Base-by-base conservation (phyloP, 2,888 invertebrate species). In the Bombylius discolor region DNA sequence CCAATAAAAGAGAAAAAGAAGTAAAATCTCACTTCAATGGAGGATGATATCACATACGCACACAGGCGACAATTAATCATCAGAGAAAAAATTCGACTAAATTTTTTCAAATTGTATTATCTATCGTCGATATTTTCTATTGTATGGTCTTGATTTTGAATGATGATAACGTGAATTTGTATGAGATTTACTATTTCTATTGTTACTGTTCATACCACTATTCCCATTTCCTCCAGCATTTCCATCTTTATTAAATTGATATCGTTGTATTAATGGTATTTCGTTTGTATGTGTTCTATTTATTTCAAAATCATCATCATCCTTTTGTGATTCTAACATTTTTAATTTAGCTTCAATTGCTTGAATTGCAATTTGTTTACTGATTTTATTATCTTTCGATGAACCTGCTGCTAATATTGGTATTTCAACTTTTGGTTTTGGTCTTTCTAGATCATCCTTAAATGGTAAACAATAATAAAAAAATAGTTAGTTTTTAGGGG, bases 301-400 rank as follows among this genome's bases (percentile, higher is more conserved):
- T 6, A 89, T 78, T 56, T 85, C 84, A 64, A 89, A 81, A 66
- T 87, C 87, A 66, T 87, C 87, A 61, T 86, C 85, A 11, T 62
- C 58, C 1, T 80, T 79, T 60, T 79, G 81, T 5, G 72, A 71
- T 64, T 88, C 86, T 82, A 92, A 84, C 70, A 85, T 76, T 67
- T 87, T 89, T 1, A 93, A 74, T 71, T 93, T 92, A 0, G 89
- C 88, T 70, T 92, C 91, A 58, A 93, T 92, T 0, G 90, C 90
- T 67, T 87, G 87, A 62, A 93, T 92, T 55, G 90, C 87, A 9
- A 85, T 84, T 67, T 84, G 82, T 64, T 85, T 83, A 68, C 89
- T 89, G 4, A 84, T 73, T 72, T 83, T 85, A 4, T 77, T 65
- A 66, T 83, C 78, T 49, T 78, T 69, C 5, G 64, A 61, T 42